Evolutionary conservation across 2,888 invertebrate species (phyloP), one percentile per base, ranked within the genome.

Genomic region (Linnaemya vulpina): DNA sequence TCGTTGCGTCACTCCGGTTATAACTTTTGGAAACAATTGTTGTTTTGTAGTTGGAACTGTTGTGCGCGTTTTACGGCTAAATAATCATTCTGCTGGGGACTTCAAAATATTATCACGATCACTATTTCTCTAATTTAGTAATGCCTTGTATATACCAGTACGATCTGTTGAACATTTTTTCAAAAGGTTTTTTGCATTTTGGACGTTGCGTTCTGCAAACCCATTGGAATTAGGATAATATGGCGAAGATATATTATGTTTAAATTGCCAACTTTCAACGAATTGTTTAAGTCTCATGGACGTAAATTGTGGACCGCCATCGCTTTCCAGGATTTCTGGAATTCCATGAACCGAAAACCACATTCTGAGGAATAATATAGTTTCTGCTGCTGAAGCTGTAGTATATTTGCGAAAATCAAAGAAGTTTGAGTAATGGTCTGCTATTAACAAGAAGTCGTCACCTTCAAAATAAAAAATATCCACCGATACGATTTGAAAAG

Each of bases 1-100:
- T 51, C 76, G 65, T 40, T 75, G 17, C 13, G 68, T 74, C n/a
- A 84, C 81, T 53, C 60, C 49, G 53, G 40, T 85, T 77, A 22
- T 77, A 86, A 90, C 22, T 40, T 63, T 63, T 60, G 81, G 75
- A 30, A 74, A 15, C 13, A 81, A 35, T 46, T 43, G 55, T 17
- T 75, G 51, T 63, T 49, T 76, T 30, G 40, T 53, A 13, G 51
- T 76, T 79, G 75, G 75, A 13, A 83, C 55, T 80, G 58, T 71
- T 51, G 81, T 79, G 38, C 38, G 38, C 38, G 38, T 40, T 40
- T 40, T 40, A 67, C 86, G 71, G 53, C 80, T 86, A 17, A 70
- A 70, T 55, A 70, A 70, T 40, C 35, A 30, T 35, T 35, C 49
- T 65, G 49, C 65, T 49, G 46, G 38, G 30, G 68, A 51, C 30